Conservation (phyloP, 2,113 vertebrate genomes). For the Cyprinodon tularosa region DNA sequence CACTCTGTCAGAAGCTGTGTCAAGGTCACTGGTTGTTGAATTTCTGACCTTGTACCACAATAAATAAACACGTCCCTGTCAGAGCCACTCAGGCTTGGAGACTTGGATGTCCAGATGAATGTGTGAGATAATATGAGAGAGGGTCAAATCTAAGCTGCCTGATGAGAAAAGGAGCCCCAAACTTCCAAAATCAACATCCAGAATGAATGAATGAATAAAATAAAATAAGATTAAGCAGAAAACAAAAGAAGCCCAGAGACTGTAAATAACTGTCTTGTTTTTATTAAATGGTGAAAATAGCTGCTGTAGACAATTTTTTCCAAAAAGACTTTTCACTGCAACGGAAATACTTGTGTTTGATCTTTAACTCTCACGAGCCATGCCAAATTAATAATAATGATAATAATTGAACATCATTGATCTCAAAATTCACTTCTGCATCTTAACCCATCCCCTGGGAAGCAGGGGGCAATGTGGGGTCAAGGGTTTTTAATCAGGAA, state of each 20-base stretch:
- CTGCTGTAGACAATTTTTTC: not conserved
- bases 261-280: not conserved
- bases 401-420: no score
- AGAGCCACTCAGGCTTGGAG: conserved; percentile 8
- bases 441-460: no score
- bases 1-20: conserved; percentile 24
- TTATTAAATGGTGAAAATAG: not conserved
- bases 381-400: no score
- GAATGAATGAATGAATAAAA: not conserved
- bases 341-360: conserved; percentile 8
- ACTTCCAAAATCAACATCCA: conserved; percentile 7
- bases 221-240: no score
- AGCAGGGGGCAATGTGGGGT: no score
- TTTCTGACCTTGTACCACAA: conserved; percentile 54
- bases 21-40: conserved; percentile 52
- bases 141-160: conserved; percentile 38
- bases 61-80: conserved; percentile 30
- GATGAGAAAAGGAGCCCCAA: conserved; percentile 9
- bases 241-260: not conserved
- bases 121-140: conserved; percentile 18
- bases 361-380: not conserved
- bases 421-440: no score
- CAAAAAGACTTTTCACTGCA: conserved; percentile 6
- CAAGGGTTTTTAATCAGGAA: no score
- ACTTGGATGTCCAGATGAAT: conserved; percentile 17